These are phyloP conservation scores for Amiota communis DNA, from an alignment of 2,888 invertebrate species.

Conservation along the genomic window DNA sequence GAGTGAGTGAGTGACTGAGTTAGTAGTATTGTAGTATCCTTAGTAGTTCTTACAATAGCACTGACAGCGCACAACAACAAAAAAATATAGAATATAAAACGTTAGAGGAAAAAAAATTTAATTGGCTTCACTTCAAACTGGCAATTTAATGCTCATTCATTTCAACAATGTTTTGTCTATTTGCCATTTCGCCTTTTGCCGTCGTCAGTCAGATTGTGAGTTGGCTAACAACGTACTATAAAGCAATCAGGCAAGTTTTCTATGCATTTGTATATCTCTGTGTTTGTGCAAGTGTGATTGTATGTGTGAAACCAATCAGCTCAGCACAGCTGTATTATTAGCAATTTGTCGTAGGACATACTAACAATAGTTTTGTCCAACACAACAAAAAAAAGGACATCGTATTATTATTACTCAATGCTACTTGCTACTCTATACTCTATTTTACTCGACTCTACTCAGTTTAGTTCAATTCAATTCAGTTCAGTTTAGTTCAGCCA, in stretches of 20 bases:
- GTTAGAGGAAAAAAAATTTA: slow-evolving; percentile 45
- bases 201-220: too few species aligned
- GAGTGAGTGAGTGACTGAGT: slow-evolving; percentile 1
- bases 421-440: neutral
- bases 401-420: too few species aligned
- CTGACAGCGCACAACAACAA: slow-evolving; percentile 2
- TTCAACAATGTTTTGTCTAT: slow-evolving; percentile 31
- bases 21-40: neutral
- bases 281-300: too few species aligned
- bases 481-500: neutral
- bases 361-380: slow-evolving; percentile 18
- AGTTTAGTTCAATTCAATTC: too few species aligned
- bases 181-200: too few species aligned
- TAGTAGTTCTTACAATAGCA: slow-evolving; percentile 21
- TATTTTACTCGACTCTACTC: neutral
- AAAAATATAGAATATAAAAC: slow-evolving; percentile 21
- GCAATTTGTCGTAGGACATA: neutral
- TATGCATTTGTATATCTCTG: too few species aligned
- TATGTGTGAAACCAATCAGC: too few species aligned
- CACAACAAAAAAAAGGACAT: too few species aligned
- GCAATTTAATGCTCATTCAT: slow-evolving; percentile 48
- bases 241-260: too few species aligned
- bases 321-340: neutral
- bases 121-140: slow-evolving; percentile 51
- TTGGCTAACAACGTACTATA: too few species aligned